Base-by-base conservation (phyloP, 2,797 vertebrate species). In the Cephalopachus bancanus region DNA sequence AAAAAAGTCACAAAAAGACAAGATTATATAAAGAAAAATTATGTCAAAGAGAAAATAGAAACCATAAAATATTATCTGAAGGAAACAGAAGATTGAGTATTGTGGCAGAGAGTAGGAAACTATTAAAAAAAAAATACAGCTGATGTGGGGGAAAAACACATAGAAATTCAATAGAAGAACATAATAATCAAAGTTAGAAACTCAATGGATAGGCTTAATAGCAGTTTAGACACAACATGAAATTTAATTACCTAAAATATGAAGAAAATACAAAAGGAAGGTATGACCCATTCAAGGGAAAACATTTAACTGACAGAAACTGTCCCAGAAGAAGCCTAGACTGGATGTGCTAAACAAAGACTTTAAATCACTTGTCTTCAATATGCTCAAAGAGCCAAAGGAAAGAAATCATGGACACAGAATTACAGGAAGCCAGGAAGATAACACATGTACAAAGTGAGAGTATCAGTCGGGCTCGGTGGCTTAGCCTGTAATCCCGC, bases 251-350 rank as follows among this genome's bases (percentile, higher is more conserved):
- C 16, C n/a, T 76, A 91, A 87, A 79, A 83, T 78, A n/a, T 91
- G 26, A 87, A 83, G 49, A 62, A 94, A 85, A 89, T 71, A 83
- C 71, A 76, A 78, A 22, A 92, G 76, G 26, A 88, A 78, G 59
- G 14, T 33, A 88, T 53, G 24, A 5, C 8, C 19, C 51, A 67
- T 19, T 44, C 44, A 80, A 57, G 81, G 14, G 24, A 33, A 53
- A 89, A 76, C 53, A 30, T 28, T 64, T 76, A 69, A 69, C 26
- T 30, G 65, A 71, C 19, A 69, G 80, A 89, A 93, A 74, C 19
- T 30, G 33, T 30, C 15, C 55, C 55, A 59, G 51, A 92, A 26
- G 69, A 92, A 80, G 33, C 44, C 24, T 17, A 65, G 37, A 88
- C n/a, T 74, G 22, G 15, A 65, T 2, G 64, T 83, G 78, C 17